Conservation (phyloP, 2,888 invertebrate genomes). For the Catocala sponsa region DNA sequence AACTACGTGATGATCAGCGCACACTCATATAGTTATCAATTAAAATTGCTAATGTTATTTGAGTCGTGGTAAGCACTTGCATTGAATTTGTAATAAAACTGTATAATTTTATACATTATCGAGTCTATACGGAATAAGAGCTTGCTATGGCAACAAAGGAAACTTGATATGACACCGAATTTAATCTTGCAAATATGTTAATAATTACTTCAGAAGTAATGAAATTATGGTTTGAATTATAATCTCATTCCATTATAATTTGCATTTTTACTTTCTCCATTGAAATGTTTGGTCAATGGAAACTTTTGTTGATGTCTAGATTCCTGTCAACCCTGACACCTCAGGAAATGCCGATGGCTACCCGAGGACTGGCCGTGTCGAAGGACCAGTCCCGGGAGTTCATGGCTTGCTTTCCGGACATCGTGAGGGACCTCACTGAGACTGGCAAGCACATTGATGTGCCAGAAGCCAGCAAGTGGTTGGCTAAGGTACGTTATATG, state of each 20-base stretch:
- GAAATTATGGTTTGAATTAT: too few relatives aligned
- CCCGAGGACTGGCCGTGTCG: constrained; percentile 89
- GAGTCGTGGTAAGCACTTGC: constrained; percentile 6
- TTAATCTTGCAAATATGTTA: too few relatives aligned
- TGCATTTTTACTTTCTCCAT: not conserved
- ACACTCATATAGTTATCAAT: constrained; percentile 15
- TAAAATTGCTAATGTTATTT: constrained; percentile 14
- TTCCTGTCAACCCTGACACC: constrained; percentile 89
- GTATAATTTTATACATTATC: not conserved
- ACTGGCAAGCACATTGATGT: constrained; percentile 92
- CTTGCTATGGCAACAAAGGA: constrained; percentile 7
- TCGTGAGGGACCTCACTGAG: constrained; percentile 94
- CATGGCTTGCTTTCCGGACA: constrained; percentile 96
- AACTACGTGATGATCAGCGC: constrained; percentile 27
- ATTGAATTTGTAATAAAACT: not conserved
- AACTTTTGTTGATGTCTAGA: constrained; percentile 72
- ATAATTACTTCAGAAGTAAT: too few relatives aligned
- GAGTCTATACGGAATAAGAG: not conserved
- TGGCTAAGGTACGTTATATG: constrained; percentile 90
- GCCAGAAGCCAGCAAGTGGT: constrained; percentile 94
- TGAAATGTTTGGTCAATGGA: constrained; percentile 29
- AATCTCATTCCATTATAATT: too few relatives aligned
- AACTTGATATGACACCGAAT: not conserved
- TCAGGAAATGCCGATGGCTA: constrained; percentile 88
- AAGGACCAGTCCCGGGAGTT: constrained; percentile 96